phyloP scores from a whole-genome alignment of 2,113 vertebrate genomes.

The Python bivittatus region DNA sequence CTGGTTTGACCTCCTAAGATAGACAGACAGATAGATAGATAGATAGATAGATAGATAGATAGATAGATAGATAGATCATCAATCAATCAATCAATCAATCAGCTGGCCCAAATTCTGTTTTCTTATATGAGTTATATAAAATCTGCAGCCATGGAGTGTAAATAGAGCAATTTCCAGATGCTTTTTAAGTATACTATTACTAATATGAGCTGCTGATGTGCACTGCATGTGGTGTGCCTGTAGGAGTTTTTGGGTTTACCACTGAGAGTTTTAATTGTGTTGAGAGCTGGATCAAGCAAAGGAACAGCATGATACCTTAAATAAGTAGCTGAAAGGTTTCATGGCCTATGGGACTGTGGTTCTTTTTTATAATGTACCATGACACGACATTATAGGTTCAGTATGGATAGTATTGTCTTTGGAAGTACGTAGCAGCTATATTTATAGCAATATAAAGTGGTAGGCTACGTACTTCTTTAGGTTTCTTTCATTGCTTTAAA shows the following conservation, averaged over 20 bases:
- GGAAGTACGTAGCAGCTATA: neutral
- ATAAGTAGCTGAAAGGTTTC: neutral
- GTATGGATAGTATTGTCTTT: neutral
- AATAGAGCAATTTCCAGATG: neutral
- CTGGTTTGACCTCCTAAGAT: too few species aligned
- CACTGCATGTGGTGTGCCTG: neutral
- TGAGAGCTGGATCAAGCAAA: neutral
- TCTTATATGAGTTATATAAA: neutral
- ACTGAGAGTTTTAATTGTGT: neutral
- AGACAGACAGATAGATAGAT: too few species aligned
- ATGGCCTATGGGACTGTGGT: neutral
- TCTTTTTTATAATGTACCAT: neutral
- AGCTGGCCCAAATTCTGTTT: neutral
- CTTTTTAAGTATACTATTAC: constrained; percentile 11
- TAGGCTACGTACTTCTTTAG: neutral
- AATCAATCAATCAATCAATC: too few species aligned
- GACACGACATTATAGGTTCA: neutral
- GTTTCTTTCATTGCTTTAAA: neutral
- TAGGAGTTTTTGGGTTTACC: neutral
- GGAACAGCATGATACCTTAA: neutral
- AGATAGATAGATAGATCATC: too few species aligned
- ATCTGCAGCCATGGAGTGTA: neutral
- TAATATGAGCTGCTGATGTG: neutral
- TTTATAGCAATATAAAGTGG: neutral
- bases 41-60: too few species aligned